Percentiles rank a stretch among this genome's conserved stretches.
These are phyloP conservation scores for Lycaon pictus DNA, from an alignment of 2,113 vertebrate genomes.

Conservation along the genomic window DNA sequence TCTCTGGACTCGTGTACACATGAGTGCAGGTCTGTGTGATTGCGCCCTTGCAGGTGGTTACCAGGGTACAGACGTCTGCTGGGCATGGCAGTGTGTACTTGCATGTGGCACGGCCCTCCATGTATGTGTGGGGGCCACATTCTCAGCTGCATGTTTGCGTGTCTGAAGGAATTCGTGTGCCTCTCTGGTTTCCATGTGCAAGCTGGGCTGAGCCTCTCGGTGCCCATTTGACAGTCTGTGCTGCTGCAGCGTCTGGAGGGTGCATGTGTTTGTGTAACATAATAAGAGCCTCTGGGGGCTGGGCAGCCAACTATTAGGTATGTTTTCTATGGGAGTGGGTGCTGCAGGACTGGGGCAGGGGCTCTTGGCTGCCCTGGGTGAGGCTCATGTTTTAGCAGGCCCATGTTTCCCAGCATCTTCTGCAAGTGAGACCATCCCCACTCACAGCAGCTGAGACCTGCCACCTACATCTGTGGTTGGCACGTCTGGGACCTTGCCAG, in stretches of 20 bases:
- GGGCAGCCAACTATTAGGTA: background rate
- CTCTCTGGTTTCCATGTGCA: background rate
- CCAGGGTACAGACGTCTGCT: background rate
- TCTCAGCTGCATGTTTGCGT: background rate
- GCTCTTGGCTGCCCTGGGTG: background rate
- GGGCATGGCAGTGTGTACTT: background rate
- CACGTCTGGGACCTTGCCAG: background rate
- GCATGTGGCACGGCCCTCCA: background rate
- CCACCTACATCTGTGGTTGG: background rate
- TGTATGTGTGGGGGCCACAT: accelerated
- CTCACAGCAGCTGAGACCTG: background rate
- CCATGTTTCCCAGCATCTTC: background rate
- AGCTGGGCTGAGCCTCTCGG: background rate
- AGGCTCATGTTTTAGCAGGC: background rate
- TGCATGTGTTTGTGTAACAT: background rate
- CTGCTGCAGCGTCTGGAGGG: background rate
- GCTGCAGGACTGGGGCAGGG: background rate
- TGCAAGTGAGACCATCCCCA: background rate
- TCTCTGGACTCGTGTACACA: background rate
- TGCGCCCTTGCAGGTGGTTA: background rate
- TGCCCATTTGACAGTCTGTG: background rate
- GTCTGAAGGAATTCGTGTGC: background rate
- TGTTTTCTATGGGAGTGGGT: accelerated
- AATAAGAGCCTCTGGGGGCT: background rate
- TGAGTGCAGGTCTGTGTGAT: background rate